Conservation (phyloP, 2,888 invertebrate species). For the Autographa pulchrina region DNA sequence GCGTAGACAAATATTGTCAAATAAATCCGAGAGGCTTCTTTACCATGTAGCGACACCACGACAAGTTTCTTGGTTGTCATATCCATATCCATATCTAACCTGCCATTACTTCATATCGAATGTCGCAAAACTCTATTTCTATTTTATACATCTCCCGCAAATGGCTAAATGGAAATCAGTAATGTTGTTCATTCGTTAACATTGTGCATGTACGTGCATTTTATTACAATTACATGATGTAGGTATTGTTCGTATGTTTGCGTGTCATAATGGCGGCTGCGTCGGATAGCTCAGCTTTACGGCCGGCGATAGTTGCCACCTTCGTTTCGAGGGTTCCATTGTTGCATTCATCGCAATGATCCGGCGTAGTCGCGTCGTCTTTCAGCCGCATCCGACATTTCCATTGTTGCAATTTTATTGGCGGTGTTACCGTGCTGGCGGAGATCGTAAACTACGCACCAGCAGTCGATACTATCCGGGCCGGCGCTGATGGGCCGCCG, state of each 20-base stretch:
- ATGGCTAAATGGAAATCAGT: slow-evolving; percentile 54
- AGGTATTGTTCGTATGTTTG: slow-evolving; percentile 58
- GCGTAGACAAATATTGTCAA: slow-evolving; percentile 70
- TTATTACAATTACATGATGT: slow-evolving; percentile 62
- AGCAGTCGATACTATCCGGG: slow-evolving; percentile 82
- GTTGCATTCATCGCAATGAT: slow-evolving; percentile 88
- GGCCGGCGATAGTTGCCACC: slow-evolving; percentile 85
- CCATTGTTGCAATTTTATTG: slow-evolving; percentile 89
- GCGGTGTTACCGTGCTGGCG: slow-evolving; percentile 87
- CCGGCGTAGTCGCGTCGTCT: slow-evolving; percentile 83
- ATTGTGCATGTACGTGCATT: slow-evolving; percentile 51
- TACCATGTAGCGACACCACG: slow-evolving; percentile 40
- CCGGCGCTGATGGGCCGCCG: slow-evolving; percentile 78
- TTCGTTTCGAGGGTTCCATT: slow-evolving; percentile 85
- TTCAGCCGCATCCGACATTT: slow-evolving; percentile 86
- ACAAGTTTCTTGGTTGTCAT: slow-evolving; percentile 51
- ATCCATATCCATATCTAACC: slow-evolving; percentile 46
- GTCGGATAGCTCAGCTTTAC: slow-evolving; percentile 77
- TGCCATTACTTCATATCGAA: slow-evolving; percentile 52
- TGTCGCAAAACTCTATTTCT: slow-evolving; percentile 34
- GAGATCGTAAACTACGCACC: slow-evolving; percentile 85
- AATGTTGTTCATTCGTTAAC: slow-evolving; percentile 63
- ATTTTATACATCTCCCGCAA: slow-evolving; percentile 43
- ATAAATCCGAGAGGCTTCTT: slow-evolving; percentile 67
- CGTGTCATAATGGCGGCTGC: slow-evolving; percentile 56